Conservation (phyloP, 2,797 vertebrate genomes). For the Tokudaia muenninki region DNA sequence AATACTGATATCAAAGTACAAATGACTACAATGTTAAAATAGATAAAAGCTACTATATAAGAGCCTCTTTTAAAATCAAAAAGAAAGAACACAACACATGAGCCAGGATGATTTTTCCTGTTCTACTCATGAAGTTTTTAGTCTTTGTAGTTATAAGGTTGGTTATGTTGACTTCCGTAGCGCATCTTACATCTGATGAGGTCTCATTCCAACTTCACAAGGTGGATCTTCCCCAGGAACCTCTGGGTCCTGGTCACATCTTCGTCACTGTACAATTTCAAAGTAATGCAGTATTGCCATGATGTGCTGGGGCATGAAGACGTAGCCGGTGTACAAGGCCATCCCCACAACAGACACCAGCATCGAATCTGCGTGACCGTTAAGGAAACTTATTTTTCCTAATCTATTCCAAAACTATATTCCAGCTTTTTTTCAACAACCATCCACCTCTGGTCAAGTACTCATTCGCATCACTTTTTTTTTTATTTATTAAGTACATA, state of each 20-base stretch:
- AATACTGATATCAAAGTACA: slow-evolving; percentile 92
- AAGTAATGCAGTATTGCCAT: slow-evolving; percentile 99
- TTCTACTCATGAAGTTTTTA: slow-evolving; percentile 81
- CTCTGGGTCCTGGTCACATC: slow-evolving; percentile 71
- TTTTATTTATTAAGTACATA: background rate
- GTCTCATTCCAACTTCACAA: slow-evolving; percentile 77
- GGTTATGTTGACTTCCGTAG: slow-evolving; percentile 68
- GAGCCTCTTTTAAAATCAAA: slow-evolving; percentile 88
- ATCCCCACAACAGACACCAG: slow-evolving; percentile 95
- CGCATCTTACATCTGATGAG: slow-evolving; percentile 70
- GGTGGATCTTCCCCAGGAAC: slow-evolving; percentile 79
- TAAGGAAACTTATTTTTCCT: slow-evolving; percentile 86
- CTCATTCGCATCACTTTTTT: background rate
- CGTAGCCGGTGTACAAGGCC: slow-evolving; percentile 97
- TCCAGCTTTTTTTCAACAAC: background rate
- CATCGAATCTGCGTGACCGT: slow-evolving; percentile 92
- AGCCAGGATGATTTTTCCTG: slow-evolving; percentile 81
- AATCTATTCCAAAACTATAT: slow-evolving; percentile 28
- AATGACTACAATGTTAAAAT: slow-evolving; percentile 90
- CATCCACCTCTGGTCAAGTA: background rate
- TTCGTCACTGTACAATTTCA: slow-evolving; percentile 94
- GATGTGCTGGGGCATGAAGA: slow-evolving; percentile 99
- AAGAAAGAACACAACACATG: slow-evolving; percentile 87
- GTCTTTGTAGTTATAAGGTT: slow-evolving; percentile 84
- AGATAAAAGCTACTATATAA: slow-evolving; percentile 90